Evolutionary conservation across 2,797 vertebrate species (phyloP).

Genomic region (Tinamus major): DNA sequence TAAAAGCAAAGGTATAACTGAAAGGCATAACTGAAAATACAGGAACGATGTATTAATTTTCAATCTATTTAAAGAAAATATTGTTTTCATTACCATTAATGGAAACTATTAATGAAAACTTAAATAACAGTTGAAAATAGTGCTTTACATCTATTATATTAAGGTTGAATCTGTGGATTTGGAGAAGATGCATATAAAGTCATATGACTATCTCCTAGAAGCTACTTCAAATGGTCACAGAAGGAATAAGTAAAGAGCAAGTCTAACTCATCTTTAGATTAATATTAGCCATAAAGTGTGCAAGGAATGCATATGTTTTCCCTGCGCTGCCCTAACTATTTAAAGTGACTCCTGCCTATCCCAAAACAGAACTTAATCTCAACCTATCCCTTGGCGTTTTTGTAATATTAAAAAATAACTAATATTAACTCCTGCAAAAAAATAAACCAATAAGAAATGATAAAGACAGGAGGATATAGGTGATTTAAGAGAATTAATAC

Average conservation of each 20-base stretch:
- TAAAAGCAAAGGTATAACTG: background rate
- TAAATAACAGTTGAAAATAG: background rate
- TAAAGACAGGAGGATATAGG: background rate
- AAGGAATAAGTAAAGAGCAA: background rate
- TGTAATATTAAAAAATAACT: background rate
- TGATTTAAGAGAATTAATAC: background rate
- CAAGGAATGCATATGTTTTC: background rate
- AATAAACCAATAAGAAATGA: background rate
- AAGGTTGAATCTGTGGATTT: background rate
- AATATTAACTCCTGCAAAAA: background rate
- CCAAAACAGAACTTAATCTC: background rate
- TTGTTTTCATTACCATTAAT: background rate
- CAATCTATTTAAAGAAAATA: background rate
- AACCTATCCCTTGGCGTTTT: background rate
- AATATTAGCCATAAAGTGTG: background rate
- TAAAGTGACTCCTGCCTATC: background rate
- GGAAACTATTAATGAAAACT: background rate
- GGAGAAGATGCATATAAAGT: background rate
- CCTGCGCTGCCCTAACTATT: background rate
- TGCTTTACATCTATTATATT: rapidly evolving
- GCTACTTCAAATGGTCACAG: background rate
- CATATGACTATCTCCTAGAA: background rate
- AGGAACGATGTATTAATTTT: background rate
- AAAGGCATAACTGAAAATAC: background rate
- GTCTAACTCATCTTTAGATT: background rate